phyloP scores from a whole-genome alignment of 2,113 vertebrate genomes.

The Sinocyclocheilus grahami region DNA sequence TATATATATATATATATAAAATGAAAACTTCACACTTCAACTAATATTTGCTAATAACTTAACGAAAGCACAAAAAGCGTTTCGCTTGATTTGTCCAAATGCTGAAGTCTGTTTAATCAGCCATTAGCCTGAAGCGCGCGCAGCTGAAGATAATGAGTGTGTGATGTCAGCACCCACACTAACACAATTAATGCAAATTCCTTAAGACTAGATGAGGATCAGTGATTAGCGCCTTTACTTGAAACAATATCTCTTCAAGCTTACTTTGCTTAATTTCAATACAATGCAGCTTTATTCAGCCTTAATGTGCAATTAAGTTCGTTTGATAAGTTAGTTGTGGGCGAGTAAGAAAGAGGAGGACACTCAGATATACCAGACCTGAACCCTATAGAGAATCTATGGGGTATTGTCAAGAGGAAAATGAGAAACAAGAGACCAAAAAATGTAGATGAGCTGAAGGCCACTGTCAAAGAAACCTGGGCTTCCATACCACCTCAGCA shows the following conservation, averaged over 20 bases:
- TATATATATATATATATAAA: too few species aligned
- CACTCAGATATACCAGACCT: too few species aligned
- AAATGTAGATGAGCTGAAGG: too few species aligned
- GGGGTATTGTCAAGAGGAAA: too few species aligned
- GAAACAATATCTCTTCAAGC: background rate
- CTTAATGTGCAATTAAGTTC: too few species aligned
- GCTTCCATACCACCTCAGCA: too few species aligned
- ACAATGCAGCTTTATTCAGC: background rate
- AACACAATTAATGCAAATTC: conserved; percentile 28
- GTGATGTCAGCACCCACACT: background rate
- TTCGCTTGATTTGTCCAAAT: too few species aligned
- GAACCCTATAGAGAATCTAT: too few species aligned
- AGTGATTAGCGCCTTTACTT: background rate
- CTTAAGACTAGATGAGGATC: background rate
- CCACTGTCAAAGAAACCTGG: too few species aligned
- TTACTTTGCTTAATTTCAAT: background rate
- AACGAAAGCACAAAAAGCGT: background rate
- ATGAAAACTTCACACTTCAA: too few species aligned
- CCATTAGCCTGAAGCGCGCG: background rate
- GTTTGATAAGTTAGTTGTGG: background rate
- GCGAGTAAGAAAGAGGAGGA: background rate
- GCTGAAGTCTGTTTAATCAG: background rate
- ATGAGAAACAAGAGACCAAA: too few species aligned
- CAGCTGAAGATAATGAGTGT: background rate
- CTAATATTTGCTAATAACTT: background rate